Percentiles rank a stretch among this genome's conserved stretches.
Conservation (phyloP, 2,888 invertebrate species). For the Eristalis intricaria region DNA sequence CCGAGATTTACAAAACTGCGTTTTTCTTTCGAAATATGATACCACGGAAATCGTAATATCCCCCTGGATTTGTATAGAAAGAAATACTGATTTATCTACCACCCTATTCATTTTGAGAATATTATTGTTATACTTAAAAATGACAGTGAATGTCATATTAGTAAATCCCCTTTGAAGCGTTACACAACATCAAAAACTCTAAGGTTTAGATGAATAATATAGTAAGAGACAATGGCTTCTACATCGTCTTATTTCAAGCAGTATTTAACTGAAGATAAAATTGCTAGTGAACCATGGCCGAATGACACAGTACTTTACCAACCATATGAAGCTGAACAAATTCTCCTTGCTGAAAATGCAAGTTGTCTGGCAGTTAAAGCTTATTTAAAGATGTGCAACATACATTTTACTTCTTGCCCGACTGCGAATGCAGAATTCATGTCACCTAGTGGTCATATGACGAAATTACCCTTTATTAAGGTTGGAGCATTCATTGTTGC, state of each 20-base stretch:
- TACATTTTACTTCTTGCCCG: constrained; percentile 91
- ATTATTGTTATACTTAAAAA: too few species aligned
- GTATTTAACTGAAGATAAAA: constrained; percentile 77
- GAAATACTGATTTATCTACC: too few species aligned
- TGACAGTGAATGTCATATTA: not conserved
- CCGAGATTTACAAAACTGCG: too few species aligned
- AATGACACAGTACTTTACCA: constrained; percentile 92
- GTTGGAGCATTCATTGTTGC: constrained; percentile 94
- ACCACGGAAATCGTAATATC: too few species aligned
- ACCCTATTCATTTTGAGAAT: too few species aligned
- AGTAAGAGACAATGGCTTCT: constrained; percentile 20
- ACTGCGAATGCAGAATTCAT: constrained; percentile 97
- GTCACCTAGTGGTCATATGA: constrained; percentile 92
- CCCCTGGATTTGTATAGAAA: too few species aligned
- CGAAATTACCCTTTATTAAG: constrained; percentile 93
- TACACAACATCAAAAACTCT: constrained; percentile 7
- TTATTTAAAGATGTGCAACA: constrained; percentile 94
- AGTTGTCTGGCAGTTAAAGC: constrained; percentile 96
- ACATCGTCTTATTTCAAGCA: constrained; percentile 76
- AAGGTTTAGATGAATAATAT: not conserved
- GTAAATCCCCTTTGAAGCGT: not conserved
- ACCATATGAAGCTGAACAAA: constrained; percentile 96
- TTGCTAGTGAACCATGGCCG: constrained; percentile 95
- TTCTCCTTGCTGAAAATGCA: constrained; percentile 95
- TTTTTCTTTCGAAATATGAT: too few species aligned